These are phyloP conservation scores for Silurus lanzhouensis DNA, from an alignment of 2,797 vertebrate species.

Conservation along the genomic window DNA sequence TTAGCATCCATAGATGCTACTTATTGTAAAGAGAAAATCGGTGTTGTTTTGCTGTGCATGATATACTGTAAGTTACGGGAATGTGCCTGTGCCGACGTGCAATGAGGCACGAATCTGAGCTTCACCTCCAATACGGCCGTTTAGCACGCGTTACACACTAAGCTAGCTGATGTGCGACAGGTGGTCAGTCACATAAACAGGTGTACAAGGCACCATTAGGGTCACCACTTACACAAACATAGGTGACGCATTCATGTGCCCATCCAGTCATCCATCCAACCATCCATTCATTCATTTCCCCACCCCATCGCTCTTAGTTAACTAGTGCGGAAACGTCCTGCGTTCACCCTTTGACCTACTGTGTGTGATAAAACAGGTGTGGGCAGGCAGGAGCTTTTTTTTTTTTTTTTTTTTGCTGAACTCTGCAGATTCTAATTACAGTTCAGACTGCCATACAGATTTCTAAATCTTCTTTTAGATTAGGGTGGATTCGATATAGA, in stretches of 20 bases:
- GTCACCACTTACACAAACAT: slow-evolving; percentile 68
- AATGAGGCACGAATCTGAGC: slow-evolving; percentile 34
- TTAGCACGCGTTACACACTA: slow-evolving; percentile 44
- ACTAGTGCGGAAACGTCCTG: slow-evolving; percentile 38
- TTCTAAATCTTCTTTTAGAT: neutral
- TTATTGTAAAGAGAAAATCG: slow-evolving; percentile 18
- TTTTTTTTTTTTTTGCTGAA: slow-evolving; percentile 29
- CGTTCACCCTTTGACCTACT: slow-evolving; percentile 50
- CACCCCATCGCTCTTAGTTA: slow-evolving; percentile 33
- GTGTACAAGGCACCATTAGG: slow-evolving; percentile 65
- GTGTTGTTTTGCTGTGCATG: slow-evolving; percentile 30
- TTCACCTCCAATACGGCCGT: slow-evolving; percentile 42
- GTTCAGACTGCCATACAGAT: slow-evolving; percentile 7
- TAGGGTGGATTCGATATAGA: neutral
- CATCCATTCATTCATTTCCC: slow-evolving; percentile 67
- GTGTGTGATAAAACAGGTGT: neutral
- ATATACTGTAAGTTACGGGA: slow-evolving; percentile 27
- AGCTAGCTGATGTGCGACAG: slow-evolving; percentile 51
- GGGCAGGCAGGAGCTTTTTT: neutral
- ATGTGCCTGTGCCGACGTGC: slow-evolving; percentile 37
- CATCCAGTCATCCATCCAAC: slow-evolving; percentile 64
- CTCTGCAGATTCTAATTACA: slow-evolving; percentile 15
- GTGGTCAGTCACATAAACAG: slow-evolving; percentile 67
- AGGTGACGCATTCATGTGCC: slow-evolving; percentile 32
- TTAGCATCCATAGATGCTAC: slow-evolving; percentile 26